Evolutionary conservation across 2,113 vertebrate genomes (phyloP).

Genomic region (Genyomyrus donnyi): DNA sequence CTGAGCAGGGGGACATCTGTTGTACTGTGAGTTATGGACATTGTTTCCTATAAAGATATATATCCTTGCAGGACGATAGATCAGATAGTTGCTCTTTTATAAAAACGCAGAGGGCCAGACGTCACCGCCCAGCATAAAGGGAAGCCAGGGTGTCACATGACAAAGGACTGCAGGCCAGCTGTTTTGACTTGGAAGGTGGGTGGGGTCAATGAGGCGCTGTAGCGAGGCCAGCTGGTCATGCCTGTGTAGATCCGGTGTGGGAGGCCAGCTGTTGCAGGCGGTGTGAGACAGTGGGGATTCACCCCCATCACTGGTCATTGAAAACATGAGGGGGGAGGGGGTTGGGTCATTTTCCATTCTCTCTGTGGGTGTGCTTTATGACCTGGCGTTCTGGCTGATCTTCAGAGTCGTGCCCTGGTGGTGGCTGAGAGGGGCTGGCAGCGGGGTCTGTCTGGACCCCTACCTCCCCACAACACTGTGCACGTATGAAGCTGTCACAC

Average conservation of each 20-base stretch:
- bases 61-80: background rate
- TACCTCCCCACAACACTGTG: background rate
- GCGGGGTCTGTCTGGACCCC: background rate
- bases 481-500: background rate
- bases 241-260: background rate
- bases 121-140: background rate
- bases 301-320: background rate
- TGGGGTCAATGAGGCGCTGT: background rate
- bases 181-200: background rate
- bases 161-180: background rate
- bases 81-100: background rate
- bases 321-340: too few species aligned
- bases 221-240: conserved; percentile 1
- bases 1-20: background rate
- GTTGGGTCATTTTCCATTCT: background rate
- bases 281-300: background rate
- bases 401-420: background rate
- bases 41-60: background rate
- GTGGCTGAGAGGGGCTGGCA: background rate
- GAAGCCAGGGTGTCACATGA: background rate
- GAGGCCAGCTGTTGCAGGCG: background rate
- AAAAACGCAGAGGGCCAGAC: background rate
- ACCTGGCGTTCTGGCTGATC: background rate
- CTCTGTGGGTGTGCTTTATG: conserved; percentile 8
- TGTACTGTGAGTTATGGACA: background rate